Conservation (phyloP, 2,888 invertebrate genomes). For the Tricholauxania praeusta region DNA sequence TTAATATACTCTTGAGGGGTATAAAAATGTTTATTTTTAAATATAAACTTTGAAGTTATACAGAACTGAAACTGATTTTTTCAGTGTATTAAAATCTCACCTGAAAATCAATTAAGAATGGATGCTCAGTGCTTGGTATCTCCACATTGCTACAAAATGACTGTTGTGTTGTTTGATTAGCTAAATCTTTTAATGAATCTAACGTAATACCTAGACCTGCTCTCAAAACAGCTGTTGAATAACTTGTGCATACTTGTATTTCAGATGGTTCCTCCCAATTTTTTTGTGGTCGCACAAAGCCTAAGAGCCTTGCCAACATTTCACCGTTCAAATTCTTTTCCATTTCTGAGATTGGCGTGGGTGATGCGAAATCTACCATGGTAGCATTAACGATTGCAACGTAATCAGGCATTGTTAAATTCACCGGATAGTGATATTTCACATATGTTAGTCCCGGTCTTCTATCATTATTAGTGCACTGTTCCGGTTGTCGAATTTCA, state of each 20-base stretch:
- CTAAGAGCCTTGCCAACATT: conserved; percentile 80
- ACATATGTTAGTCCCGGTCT: conserved; percentile 91
- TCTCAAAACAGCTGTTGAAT: conserved; percentile 78
- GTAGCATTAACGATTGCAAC: conserved; percentile 89
- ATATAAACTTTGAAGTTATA: no score
- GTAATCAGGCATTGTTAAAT: conserved; percentile 89
- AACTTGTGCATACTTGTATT: conserved; percentile 83
- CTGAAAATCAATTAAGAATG: conserved; percentile 77
- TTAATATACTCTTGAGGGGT: no score
- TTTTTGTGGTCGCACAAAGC: conserved; percentile 84
- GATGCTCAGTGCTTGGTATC: conserved; percentile 76
- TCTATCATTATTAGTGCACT: conserved; percentile 83
- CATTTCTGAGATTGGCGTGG: conserved; percentile 76
- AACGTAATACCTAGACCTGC: conserved; percentile 68
- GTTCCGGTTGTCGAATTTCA: conserved; percentile 78
- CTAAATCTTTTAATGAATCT: conserved; percentile 70
- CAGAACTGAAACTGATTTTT: no score
- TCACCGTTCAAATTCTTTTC: conserved; percentile 79
- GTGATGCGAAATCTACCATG: conserved; percentile 82
- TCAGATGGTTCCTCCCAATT: conserved; percentile 82
- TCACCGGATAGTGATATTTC: conserved; percentile 88
- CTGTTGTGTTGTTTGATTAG: conserved; percentile 77
- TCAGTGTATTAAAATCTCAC: conserved; percentile 63
- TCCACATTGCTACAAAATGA: conserved; percentile 78
- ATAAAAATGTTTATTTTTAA: no score